phyloP scores from a whole-genome alignment of 1,140 invertebrate species.

The Drosophila quadrilineata region DNA sequence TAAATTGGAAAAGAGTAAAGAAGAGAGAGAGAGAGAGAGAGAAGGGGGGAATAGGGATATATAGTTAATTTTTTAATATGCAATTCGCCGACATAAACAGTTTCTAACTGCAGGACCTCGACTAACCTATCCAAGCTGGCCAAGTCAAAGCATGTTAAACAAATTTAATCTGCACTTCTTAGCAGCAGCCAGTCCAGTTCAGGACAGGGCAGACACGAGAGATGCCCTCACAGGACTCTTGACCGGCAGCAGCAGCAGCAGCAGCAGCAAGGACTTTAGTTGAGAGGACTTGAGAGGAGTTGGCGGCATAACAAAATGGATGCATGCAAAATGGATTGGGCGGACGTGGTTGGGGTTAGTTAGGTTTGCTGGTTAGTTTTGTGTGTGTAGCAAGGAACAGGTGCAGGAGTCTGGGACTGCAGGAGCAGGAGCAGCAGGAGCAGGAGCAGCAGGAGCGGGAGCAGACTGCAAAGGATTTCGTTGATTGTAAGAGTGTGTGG shows the following conservation, averaged over 20 bases:
- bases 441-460: not conserved
- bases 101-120: constrained; percentile 23
- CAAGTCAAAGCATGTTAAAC: constrained; percentile 71
- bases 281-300: not conserved
- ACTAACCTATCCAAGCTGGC: constrained; percentile 48
- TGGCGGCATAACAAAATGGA: constrained; percentile 21
- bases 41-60: constrained; percentile 13
- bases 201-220: too few species aligned
- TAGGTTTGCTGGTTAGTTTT: not conserved
- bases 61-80: constrained; percentile 79
- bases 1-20: constrained; percentile 30
- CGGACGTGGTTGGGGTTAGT: constrained; percentile 27
- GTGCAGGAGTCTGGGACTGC: not conserved
- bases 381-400: not conserved
- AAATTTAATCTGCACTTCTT: constrained; percentile 79
- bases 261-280: not conserved
- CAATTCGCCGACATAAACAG: constrained; percentile 59
- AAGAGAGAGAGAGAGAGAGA: not conserved
- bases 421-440: not conserved
- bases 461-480: not conserved
- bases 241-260: constrained; percentile 17
- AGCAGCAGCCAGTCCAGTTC: too few species aligned
- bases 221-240: constrained; percentile 25
- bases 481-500: not conserved
- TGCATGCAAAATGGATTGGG: constrained; percentile 26